Evolutionary conservation across 2,888 invertebrate species (phyloP), one percentile per base, ranked within the genome.

Genomic region (Dryocosmus kuriphilus): DNA sequence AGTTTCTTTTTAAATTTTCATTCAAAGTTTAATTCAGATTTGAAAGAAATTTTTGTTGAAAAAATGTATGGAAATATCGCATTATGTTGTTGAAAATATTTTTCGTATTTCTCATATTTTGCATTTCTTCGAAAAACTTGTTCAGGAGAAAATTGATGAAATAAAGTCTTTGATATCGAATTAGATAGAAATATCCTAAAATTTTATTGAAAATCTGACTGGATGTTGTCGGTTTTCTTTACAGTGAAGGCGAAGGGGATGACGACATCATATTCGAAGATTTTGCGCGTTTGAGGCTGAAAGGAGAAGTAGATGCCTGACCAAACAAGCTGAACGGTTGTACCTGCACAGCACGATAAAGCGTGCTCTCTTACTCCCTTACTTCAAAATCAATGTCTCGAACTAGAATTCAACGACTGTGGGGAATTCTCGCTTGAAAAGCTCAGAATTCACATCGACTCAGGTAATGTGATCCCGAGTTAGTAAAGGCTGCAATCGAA

Each of bases 211-310:
- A 61, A 71, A 51, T 74, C 2, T 5, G 19, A 22, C 81, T 77
- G 67, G 16, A 65, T 41, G 32, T 67, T 57, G 7, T 51, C 4
- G 22, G 7, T 46, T 27, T 84, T 82, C 81, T 80, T 55, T 93
- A 82, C 93, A 96, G 96, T 81, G 97, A 97, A 83, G 93, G 91
- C n/a, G 92, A 93, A 82, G 94, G 94, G 60, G 98, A 99, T 91
- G 99, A 99, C 93, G 99, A 99, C 92, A 98, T 99, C 88, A 99
- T 99, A 89, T 99, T 99, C 93, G 99, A 99, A 93, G 99, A 99
- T 93, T 99, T 99, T 93, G 99, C 99, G 83, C 95, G 99, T 85
- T 94, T 99, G 83, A 95, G 99, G 92, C 94, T 99, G 89, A 98
- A 98, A 93, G 97, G 96, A 86, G 97, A 96, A 92, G 81, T 77